Evolutionary conservation across 2,113 vertebrate genomes (phyloP).

Genomic region (Lucifuga dentata): DNA sequence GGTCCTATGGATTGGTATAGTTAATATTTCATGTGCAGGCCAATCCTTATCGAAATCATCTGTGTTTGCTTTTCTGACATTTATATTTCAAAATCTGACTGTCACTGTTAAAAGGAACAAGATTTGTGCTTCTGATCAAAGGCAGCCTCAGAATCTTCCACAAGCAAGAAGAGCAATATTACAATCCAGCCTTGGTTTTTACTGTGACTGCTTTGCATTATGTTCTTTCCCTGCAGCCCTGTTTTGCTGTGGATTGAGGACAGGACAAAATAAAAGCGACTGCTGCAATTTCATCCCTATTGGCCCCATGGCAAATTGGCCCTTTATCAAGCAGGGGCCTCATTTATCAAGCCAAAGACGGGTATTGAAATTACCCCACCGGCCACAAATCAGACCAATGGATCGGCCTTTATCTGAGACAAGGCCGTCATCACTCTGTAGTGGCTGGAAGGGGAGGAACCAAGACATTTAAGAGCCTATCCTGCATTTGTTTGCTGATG

Average conservation of each 20-base stretch:
- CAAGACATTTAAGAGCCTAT: slow-evolving; percentile 66
- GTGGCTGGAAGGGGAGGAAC: slow-evolving; percentile 74
- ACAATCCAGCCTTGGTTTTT: slow-evolving; percentile 31
- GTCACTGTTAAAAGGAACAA: slow-evolving; percentile 25
- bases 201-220: slow-evolving; percentile 54
- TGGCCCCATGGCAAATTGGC: slow-evolving; percentile 82
- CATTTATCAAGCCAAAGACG: slow-evolving; percentile 82
- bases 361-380: slow-evolving; percentile 84
- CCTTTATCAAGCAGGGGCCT: slow-evolving; percentile 81
- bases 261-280: slow-evolving; percentile 80
- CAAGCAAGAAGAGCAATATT: slow-evolving; percentile 27
- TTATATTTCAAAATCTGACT: slow-evolving; percentile 10
- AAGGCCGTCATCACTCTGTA: slow-evolving; percentile 83
- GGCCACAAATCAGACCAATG: slow-evolving; percentile 84
- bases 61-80: slow-evolving; percentile 13
- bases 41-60: background rate
- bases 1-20: slow-evolving; percentile 22
- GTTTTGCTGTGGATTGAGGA: slow-evolving; percentile 72
- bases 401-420: slow-evolving; percentile 82
- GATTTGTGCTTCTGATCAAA: slow-evolving; percentile 30
- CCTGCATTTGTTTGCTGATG: slow-evolving; percentile 72
- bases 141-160: slow-evolving; percentile 21
- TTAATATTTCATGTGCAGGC: slow-evolving; percentile 36
- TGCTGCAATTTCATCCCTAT: slow-evolving; percentile 80
- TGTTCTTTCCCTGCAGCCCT: slow-evolving; percentile 25